phyloP scores from a whole-genome alignment of 2,888 invertebrate genomes.

The Tinea pellionella region DNA sequence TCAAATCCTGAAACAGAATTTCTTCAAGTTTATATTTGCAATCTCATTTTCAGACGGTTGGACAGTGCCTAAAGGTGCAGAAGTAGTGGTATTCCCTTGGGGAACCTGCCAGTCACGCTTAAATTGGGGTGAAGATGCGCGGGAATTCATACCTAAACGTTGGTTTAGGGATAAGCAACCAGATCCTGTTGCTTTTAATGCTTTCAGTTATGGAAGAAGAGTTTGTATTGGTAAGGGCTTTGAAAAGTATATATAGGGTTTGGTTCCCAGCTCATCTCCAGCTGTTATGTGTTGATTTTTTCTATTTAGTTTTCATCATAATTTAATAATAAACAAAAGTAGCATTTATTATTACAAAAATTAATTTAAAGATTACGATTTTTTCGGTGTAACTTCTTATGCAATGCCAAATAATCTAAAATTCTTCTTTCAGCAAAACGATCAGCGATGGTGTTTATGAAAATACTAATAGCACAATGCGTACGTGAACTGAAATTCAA shows the following conservation, averaged over 20 bases:
- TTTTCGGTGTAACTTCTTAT: too few species aligned
- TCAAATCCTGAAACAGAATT: too few species aligned
- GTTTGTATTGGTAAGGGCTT: conserved; percentile 34
- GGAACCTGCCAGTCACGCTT: conserved; percentile 36
- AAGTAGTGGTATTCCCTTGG: conserved; percentile 30
- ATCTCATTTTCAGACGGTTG: conserved; percentile 30
- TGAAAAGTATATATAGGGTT: too few species aligned
- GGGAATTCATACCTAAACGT: conserved; percentile 35
- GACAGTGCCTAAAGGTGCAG: conserved; percentile 32
- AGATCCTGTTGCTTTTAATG: conserved; percentile 25
- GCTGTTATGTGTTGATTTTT: too few species aligned
- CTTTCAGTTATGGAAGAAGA: conserved; percentile 39
- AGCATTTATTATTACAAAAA: neutral
- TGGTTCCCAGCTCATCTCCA: too few species aligned
- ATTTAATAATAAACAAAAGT: too few species aligned
- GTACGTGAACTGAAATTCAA: conserved; percentile 33
- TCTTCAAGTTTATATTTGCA: too few species aligned
- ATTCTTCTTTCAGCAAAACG: conserved; percentile 33
- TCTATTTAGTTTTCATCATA: neutral
- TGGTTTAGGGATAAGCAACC: conserved; percentile 29
- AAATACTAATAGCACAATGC: conserved; percentile 35
- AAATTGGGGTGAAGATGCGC: conserved; percentile 38
- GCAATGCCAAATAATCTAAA: too few species aligned
- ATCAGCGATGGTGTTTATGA: conserved; percentile 40
- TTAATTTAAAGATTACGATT: too few species aligned